Evolutionary conservation across 2,113 vertebrate genomes (phyloP).

Genomic region (cattle (Bos taurus)): ARS-UCD2.0 NC_037331.1:68066001-68066500

Average conservation of each 20-base stretch:
- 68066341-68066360: neutral
- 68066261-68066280: neutral
- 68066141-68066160: neutral
- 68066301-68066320: neutral
- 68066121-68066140: neutral
- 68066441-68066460: neutral
- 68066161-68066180: neutral
- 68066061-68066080: neutral
- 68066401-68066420: neutral
- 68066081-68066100: neutral
- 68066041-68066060: neutral
- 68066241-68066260: neutral
- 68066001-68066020: neutral
- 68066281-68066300: neutral
- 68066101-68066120: neutral
- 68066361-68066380: neutral
- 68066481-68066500: neutral
- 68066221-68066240: neutral
- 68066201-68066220: neutral
- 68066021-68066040: neutral
- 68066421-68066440: neutral
- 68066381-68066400: neutral
- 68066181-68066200: neutral
- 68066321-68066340: neutral
- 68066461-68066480: neutral